Conservation (phyloP, 2,797 vertebrate species). For the Neosilurus hyrtlii region DNA sequence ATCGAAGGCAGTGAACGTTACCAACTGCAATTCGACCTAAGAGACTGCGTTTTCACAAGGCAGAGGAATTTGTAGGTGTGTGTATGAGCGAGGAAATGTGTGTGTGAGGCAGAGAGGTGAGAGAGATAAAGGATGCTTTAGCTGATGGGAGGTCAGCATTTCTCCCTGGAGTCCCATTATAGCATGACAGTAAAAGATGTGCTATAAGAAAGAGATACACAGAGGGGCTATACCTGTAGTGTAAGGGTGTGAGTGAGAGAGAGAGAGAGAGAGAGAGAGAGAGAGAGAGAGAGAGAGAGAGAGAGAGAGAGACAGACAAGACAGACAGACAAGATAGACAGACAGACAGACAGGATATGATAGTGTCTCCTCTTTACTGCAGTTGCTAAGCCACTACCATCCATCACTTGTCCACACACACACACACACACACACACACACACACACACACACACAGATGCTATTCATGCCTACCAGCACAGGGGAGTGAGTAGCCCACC, state of each 20-base stretch:
- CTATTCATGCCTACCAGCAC: constrained; percentile 75
- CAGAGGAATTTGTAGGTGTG: neutral
- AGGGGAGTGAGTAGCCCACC: constrained; percentile 87
- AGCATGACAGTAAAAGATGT: constrained; percentile 61
- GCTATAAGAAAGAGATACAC: constrained; percentile 35
- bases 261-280: neutral
- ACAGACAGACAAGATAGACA: neutral
- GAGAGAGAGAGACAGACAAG: constrained; percentile 1
- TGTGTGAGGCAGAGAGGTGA: constrained; percentile 32
- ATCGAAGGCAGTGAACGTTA: neutral
- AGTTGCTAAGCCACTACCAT: constrained; percentile 49
- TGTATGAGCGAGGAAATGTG: neutral
- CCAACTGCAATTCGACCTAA: neutral
- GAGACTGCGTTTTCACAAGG: neutral
- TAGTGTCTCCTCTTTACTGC: constrained; percentile 50
- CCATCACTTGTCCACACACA: constrained; percentile 51
- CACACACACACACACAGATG: constrained; percentile 19
- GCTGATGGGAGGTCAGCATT: constrained; percentile 48
- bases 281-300: neutral
- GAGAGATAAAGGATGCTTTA: constrained; percentile 43
- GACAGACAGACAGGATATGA: constrained; percentile 38
- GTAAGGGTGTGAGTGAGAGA: constrained; percentile 18
- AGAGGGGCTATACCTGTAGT: constrained; percentile 26
- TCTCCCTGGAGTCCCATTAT: constrained; percentile 57
- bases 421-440: constrained; percentile 19